Percentiles rank a stretch among this genome's conserved stretches.
Evolutionary conservation across 2,797 vertebrate species (phyloP).

Genomic region (Furcifer pardalis): DNA sequence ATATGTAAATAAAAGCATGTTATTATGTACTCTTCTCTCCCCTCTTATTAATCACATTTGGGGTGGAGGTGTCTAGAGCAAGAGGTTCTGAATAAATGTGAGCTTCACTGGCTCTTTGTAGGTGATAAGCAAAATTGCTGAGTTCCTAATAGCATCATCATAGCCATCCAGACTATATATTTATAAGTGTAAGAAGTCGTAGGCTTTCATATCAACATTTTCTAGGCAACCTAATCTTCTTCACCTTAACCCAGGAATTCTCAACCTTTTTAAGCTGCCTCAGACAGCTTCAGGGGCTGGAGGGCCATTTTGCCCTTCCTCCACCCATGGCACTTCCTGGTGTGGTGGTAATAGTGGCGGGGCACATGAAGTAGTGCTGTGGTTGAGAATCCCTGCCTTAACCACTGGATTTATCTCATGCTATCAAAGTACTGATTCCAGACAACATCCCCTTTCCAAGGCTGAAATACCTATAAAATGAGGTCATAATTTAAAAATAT

Average conservation of each 20-base stretch:
- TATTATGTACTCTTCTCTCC: not conserved
- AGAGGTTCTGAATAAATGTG: not conserved
- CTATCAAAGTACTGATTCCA: not conserved
- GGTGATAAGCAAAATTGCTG: not conserved
- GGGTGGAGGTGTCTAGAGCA: not conserved
- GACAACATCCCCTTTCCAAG: not conserved
- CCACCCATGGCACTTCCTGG: too few species aligned
- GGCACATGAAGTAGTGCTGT: too few species aligned
- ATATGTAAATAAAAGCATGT: not conserved
- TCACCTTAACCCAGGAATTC: too few species aligned
- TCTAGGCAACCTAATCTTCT: not conserved
- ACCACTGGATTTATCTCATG: not conserved
- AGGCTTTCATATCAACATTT: not conserved
- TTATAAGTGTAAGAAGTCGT: not conserved
- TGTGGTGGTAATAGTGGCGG: too few species aligned
- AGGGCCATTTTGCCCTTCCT: too few species aligned
- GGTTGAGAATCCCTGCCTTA: too few species aligned
- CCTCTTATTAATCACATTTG: not conserved
- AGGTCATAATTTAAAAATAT: conserved; percentile 1
- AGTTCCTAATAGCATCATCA: not conserved
- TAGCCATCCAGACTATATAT: not conserved
- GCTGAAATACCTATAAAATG: not conserved
- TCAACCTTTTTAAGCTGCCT: too few species aligned
- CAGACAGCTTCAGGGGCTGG: too few species aligned
- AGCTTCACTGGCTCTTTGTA: not conserved